Percentiles rank a stretch among this genome's conserved stretches.
phyloP scores from a whole-genome alignment of 2,888 invertebrate species.

The Leptothorax acervorum region DNA sequence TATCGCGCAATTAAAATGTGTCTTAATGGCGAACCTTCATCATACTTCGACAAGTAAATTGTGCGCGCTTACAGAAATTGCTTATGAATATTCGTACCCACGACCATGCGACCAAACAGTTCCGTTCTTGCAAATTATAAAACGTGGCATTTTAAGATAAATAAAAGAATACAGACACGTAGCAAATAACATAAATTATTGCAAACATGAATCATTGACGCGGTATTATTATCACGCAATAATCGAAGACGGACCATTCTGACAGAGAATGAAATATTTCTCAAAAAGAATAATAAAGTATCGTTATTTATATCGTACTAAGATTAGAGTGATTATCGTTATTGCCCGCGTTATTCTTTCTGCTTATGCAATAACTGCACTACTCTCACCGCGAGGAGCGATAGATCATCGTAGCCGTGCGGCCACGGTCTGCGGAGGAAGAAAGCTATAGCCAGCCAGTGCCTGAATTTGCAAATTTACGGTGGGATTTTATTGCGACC shows the following conservation, averaged over 20 bases:
- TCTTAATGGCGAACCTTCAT: conserved; percentile 51
- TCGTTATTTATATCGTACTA: conserved; percentile 52
- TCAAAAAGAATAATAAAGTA: not conserved
- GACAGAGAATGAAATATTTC: not conserved
- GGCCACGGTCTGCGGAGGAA: conserved; percentile 25
- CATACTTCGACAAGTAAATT: conserved; percentile 48
- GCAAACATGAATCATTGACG: not conserved
- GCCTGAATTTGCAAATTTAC: conserved; percentile 76
- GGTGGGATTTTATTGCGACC: conserved; percentile 74
- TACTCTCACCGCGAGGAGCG: conserved; percentile 16
- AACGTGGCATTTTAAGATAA: not conserved
- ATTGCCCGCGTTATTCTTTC: conserved; percentile 38
- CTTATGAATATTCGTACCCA: conserved; percentile 48
- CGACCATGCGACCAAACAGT: conserved; percentile 1
- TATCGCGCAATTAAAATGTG: conserved; percentile 76
- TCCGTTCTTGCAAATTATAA: conserved; percentile 6
- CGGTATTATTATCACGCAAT: not conserved
- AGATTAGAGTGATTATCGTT: conserved; percentile 2
- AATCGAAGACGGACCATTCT: not conserved
- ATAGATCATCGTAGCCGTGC: conserved; percentile 55
- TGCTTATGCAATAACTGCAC: conserved; percentile 55
- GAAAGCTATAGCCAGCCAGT: conserved; percentile 18
- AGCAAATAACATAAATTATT: conserved; percentile 9
- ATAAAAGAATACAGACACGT: not conserved
- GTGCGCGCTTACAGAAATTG: conserved; percentile 21